Evolutionary conservation across 2,888 invertebrate genomes (phyloP).

Genomic region (Nipponacmea schrenckii): DNA sequence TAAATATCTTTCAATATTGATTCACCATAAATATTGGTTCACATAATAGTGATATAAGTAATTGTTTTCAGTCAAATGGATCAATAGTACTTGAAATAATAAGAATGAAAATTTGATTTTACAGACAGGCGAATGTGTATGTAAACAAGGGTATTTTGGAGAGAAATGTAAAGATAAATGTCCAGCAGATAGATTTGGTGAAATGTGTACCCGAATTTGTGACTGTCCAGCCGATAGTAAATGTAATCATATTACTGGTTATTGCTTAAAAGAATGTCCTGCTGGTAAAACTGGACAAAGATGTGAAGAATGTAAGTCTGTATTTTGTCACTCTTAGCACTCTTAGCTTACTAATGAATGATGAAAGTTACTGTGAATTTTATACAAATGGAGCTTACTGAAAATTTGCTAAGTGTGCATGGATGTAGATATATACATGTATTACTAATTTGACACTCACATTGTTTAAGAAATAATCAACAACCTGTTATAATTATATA

Average conservation of each 20-base stretch:
- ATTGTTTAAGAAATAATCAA: no score
- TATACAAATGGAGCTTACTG: no score
- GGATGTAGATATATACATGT: no score
- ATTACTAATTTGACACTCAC: no score
- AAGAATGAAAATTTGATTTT: conserved; percentile 21
- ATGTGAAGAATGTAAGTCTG: conserved; percentile 58
- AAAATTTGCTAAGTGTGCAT: no score
- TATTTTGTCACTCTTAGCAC: neutral
- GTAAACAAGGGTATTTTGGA: conserved; percentile 69
- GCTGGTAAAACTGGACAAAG: conserved; percentile 62
- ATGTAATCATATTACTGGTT: conserved; percentile 62
- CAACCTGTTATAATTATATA: no score
- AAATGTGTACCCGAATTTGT: conserved; percentile 57
- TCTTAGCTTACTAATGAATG: neutral
- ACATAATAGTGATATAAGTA: no score
- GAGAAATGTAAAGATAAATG: conserved; percentile 66
- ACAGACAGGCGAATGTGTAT: conserved; percentile 80
- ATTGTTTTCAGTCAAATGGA: no score
- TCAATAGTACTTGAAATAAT: no score
- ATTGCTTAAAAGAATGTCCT: conserved; percentile 61
- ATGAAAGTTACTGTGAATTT: no score
- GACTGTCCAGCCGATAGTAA: conserved; percentile 50
- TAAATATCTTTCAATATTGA: no score
- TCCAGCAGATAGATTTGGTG: conserved; percentile 54
- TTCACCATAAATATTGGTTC: no score